Conservation (phyloP, 2,888 invertebrate genomes). For the Stratiomys singularior region DNA sequence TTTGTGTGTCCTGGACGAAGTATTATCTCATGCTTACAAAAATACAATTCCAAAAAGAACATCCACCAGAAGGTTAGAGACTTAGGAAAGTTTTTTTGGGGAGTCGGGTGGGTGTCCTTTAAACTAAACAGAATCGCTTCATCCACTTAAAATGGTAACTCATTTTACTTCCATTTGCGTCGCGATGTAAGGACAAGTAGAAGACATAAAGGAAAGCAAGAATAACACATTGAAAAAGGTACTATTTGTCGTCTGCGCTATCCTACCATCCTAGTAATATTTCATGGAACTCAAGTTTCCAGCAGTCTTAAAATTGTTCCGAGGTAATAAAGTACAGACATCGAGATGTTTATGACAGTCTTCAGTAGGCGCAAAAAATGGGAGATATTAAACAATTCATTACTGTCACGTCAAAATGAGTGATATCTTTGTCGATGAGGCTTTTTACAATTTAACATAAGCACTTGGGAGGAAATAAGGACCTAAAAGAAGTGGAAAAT, state of each 20-base stretch:
- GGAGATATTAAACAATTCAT: conserved; percentile 17
- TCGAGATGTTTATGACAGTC: conserved; percentile 14
- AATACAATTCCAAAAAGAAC: no score
- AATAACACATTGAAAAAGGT: neutral
- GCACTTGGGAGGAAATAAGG: neutral
- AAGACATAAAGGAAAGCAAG: neutral
- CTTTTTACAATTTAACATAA: neutral
- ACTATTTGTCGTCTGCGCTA: neutral
- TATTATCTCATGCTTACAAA: no score
- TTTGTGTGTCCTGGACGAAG: no score
- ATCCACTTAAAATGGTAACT: neutral
- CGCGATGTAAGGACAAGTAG: neutral
- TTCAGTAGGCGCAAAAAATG: neutral
- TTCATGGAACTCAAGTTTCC: neutral
- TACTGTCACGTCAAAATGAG: conserved; percentile 34
- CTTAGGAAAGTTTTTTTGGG: no score
- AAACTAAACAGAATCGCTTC: neutral
- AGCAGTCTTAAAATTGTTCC: neutral
- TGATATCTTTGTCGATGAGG: conserved; percentile 1
- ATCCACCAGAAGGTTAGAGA: no score
- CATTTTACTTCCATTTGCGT: neutral
- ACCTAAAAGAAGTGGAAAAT: neutral
- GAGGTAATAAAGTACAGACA: conserved; percentile 35
- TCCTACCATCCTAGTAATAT: conserved; percentile 2
- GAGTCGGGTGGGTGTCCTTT: no score